Conservation (phyloP, 2,797 vertebrate genomes). For the Sparus aurata region DNA sequence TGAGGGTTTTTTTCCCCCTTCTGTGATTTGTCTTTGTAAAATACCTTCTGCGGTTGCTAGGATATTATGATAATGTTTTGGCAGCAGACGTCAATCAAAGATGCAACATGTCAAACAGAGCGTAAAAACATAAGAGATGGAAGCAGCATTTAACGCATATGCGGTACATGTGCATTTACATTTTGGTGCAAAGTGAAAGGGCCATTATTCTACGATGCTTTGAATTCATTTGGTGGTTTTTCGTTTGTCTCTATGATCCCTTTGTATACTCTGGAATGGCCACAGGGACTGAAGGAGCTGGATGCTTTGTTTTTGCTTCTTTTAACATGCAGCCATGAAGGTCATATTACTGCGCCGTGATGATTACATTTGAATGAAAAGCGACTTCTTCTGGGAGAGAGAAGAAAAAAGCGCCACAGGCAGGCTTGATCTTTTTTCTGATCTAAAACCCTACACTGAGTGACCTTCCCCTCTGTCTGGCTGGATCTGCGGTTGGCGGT, state of each 20-base stretch:
- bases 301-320: constrained; percentile 81
- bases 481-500: constrained; percentile 57
- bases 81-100: constrained; percentile 64
- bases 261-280: constrained; percentile 78
- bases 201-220: constrained; percentile 62
- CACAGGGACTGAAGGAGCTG: constrained; percentile 76
- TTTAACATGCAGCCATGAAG: constrained; percentile 84
- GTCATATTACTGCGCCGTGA: constrained; percentile 81
- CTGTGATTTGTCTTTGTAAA: constrained; percentile 60
- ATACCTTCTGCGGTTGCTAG: constrained; percentile 59
- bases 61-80: constrained; percentile 67
- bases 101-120: constrained; percentile 47
- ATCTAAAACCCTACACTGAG: constrained; percentile 78
- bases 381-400: constrained; percentile 77
- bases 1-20: constrained; percentile 39
- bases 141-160: constrained; percentile 43
- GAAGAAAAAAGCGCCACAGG: constrained; percentile 76
- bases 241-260: constrained; percentile 76
- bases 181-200: constrained; percentile 61
- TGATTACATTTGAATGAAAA: constrained; percentile 87
- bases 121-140: constrained; percentile 50
- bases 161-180: constrained; percentile 46
- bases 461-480: constrained; percentile 81
- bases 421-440: constrained; percentile 81
- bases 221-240: constrained; percentile 77